Evolutionary conservation across 2,113 vertebrate species (phyloP).

Genomic region (Barnardius zonarius): DNA sequence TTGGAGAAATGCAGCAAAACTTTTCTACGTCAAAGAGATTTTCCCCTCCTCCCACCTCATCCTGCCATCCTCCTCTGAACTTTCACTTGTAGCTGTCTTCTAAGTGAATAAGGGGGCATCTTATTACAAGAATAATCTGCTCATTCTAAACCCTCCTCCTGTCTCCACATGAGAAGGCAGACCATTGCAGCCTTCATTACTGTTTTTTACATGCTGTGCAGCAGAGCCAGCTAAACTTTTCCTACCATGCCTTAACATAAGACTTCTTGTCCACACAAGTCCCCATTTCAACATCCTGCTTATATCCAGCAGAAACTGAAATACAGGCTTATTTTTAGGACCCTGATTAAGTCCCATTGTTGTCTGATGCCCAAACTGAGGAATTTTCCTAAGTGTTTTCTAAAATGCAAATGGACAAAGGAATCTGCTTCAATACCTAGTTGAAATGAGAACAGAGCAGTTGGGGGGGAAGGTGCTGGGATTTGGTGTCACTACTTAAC

Average conservation of each 20-base stretch:
- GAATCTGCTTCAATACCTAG: not conserved
- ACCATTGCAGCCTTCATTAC: not conserved
- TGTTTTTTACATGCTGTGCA: not conserved
- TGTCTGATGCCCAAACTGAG: not conserved
- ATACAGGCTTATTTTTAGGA: not conserved
- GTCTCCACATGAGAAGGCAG: not conserved
- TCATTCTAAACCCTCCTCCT: not conserved
- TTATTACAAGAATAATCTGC: not conserved
- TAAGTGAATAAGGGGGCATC: not conserved
- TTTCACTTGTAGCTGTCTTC: not conserved
- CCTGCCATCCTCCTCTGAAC: not conserved
- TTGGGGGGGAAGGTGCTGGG: fast-evolving
- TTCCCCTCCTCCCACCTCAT: not conserved
- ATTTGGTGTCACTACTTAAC: not conserved
- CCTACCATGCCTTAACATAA: not conserved
- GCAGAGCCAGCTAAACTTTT: not conserved
- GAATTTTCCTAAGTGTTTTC: not conserved
- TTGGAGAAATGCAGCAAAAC: constrained; percentile 48
- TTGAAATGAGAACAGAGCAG: not conserved
- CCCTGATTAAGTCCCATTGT: not conserved
- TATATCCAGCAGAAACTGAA: not conserved
- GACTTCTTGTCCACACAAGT: not conserved
- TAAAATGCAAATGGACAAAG: not conserved
- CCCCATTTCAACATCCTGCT: not conserved
- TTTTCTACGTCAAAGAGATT: constrained; percentile 53